Base-by-base conservation (phyloP, 2,888 invertebrate genomes). In the Biston stratarius region DNA sequence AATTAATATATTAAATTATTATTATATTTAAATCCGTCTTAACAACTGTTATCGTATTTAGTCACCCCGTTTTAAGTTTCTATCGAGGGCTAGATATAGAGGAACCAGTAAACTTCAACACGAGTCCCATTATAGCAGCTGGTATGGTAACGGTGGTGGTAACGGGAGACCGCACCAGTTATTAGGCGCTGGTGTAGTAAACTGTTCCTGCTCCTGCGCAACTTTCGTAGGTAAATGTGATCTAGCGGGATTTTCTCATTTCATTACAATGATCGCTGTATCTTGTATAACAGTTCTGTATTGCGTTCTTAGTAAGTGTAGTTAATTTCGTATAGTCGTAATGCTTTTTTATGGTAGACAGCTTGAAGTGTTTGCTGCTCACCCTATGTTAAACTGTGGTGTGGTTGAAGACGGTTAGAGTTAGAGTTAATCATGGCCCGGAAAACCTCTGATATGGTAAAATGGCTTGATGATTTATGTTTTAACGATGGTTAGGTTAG, bases 131-230 rank as follows among this genome's bases (percentile, higher is more conserved):
- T 82, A 78, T 76, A 81, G 75, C 80, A 75, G 77, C 74, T 76
- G 49, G 49, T 49, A 40, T 59, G 9, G 74, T 88, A 88, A 86
- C 90, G 86, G 90, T 83, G 72, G 69, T 55, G 24, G 77, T 88
- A 89, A 90, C 90, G 89, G 90, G 83, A 82, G 80, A 72, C 66
- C 69, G 82, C 76, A 79, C 85, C 80, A 81, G 82, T 86, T 85
- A 79, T 69, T 72, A 55, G 64, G 64, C 51, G 61, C 15, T 8
- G 24, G 74, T 73, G 69, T 67, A 14, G 15, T 59, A 74, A 77
- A 77, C 76, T 76, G 77, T 77, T 76, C 70, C 75, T 76, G 72
- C 72, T 73, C 62, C 59, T 61, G 59, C 58, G 47, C 8, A 42
- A 5, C 14, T 10, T 14, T 38, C n/a, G 38, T 52, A 34, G 51